These are phyloP conservation scores for Taenaris catops DNA, from an alignment of 2,888 invertebrate species.

Conservation along the genomic window DNA sequence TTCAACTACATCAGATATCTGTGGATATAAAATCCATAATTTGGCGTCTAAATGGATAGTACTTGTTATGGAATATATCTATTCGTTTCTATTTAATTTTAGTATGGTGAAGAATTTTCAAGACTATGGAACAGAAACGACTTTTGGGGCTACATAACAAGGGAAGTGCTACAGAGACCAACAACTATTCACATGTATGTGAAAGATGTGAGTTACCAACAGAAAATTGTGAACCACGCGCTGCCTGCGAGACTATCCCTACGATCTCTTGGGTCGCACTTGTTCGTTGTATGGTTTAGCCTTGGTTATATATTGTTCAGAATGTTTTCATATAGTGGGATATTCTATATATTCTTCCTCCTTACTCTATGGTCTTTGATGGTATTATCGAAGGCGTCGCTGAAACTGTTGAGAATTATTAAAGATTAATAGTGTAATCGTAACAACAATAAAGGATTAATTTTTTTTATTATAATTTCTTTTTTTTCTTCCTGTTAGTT, in stretches of 20 bases:
- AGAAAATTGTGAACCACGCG: slow-evolving; percentile 73
- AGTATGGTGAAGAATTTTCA: slow-evolving; percentile 85
- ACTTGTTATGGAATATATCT: no score
- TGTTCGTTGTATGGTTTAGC: slow-evolving; percentile 74
- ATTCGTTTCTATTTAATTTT: no score
- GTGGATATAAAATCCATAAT: no score
- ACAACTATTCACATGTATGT: slow-evolving; percentile 81
- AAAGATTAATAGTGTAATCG: slow-evolving; percentile 28
- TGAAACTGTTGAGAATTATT: slow-evolving; percentile 49
- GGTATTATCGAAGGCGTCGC: slow-evolving; percentile 66
- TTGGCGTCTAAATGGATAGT: no score
- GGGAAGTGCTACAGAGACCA: slow-evolving; percentile 83
- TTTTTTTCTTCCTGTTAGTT: no score
- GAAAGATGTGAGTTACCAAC: slow-evolving; percentile 78
- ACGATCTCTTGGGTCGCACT: slow-evolving; percentile 83
- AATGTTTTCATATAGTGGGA: slow-evolving; percentile 72
- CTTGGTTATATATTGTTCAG: slow-evolving; percentile 74
- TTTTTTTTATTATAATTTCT: not conserved
- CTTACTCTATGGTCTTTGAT: slow-evolving; percentile 65
- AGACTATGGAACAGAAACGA: slow-evolving; percentile 82
- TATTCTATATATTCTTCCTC: slow-evolving; percentile 66
- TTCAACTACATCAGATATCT: no score
- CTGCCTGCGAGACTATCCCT: slow-evolving; percentile 85
- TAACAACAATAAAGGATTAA: no score
- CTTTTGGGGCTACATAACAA: slow-evolving; percentile 81